These are phyloP conservation scores for Nymphalis urticae DNA, from an alignment of 2,888 invertebrate genomes.

Conservation along the genomic window DNA sequence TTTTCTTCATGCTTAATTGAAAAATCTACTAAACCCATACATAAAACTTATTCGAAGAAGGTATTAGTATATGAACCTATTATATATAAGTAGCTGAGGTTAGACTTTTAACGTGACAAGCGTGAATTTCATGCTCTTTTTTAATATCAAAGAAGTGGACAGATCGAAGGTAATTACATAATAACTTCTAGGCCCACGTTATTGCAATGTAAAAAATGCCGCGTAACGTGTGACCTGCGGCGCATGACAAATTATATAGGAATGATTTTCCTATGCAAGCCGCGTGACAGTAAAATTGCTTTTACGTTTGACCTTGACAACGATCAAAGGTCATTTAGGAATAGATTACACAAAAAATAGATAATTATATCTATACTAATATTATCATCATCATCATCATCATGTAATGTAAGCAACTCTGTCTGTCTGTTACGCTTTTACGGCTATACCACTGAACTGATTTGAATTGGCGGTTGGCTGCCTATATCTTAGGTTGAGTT, in stretches of 20 bases:
- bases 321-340: slow-evolving; percentile 24
- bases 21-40: too few species aligned
- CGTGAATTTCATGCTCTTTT: too few species aligned
- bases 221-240: slow-evolving; percentile 16
- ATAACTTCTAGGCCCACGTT: background rate
- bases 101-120: too few species aligned
- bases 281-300: slow-evolving; percentile 38
- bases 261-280: slow-evolving; percentile 36
- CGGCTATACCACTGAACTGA: background rate
- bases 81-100: too few species aligned
- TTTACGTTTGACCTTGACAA: slow-evolving; percentile 31
- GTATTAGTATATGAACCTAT: too few species aligned
- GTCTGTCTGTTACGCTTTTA: background rate
- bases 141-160: too few species aligned
- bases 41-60: too few species aligned
- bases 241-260: slow-evolving; percentile 29
- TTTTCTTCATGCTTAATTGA: too few species aligned
- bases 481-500: too few species aligned
- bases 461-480: too few species aligned
- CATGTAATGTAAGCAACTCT: background rate
- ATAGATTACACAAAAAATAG: background rate
- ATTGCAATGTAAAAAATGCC: slow-evolving; percentile 16
- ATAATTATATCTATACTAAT: background rate
- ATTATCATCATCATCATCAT: too few species aligned
- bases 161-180: background rate